Conservation (phyloP, 2,797 vertebrate genomes). For the Staurois parvus region DNA sequence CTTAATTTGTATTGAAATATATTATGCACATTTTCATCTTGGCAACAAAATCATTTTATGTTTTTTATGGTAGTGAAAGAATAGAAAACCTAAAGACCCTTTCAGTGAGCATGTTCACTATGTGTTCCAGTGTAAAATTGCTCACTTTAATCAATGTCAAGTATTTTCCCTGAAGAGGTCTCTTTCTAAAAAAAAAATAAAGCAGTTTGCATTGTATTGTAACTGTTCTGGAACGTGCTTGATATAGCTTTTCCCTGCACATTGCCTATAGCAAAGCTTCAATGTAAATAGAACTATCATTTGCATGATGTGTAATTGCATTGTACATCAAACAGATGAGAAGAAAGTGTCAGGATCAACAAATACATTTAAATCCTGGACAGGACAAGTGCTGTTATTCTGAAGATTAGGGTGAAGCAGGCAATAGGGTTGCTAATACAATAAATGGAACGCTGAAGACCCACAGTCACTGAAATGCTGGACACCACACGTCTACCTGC, state of each 20-base stretch:
- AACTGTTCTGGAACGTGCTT: constrained; percentile 6
- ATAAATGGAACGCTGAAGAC: constrained; percentile 7
- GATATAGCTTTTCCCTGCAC: constrained; percentile 25
- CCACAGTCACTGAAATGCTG: neutral
- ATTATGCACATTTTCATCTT: constrained; percentile 12
- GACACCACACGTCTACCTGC: neutral
- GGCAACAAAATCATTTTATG: constrained; percentile 13
- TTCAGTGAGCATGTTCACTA: constrained; percentile 43
- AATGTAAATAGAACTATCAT: constrained; percentile 57
- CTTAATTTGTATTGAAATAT: constrained; percentile 2
- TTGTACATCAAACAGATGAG: constrained; percentile 56
- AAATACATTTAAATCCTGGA: constrained; percentile 41
- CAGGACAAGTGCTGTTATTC: constrained; percentile 38
- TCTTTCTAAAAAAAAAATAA: constrained; percentile 44
- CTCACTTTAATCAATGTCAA: constrained; percentile 61
- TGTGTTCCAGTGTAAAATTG: constrained; percentile 57
- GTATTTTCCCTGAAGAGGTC: constrained; percentile 56
- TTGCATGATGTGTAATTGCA: constrained; percentile 57
- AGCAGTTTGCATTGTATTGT: constrained; percentile 39
- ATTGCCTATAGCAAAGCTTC: constrained; percentile 49
- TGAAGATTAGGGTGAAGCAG: neutral
- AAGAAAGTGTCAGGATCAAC: constrained; percentile 29
- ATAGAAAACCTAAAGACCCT: constrained; percentile 45
- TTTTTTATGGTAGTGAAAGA: constrained; percentile 24
- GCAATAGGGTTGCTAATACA: constrained; percentile 9